A percentile compares a stretch with the other conserved stretches of the same genome.
Evolutionary conservation across 1,140 invertebrate genomes (phyloP).

Genomic region (Bombus consobrinus): DNA sequence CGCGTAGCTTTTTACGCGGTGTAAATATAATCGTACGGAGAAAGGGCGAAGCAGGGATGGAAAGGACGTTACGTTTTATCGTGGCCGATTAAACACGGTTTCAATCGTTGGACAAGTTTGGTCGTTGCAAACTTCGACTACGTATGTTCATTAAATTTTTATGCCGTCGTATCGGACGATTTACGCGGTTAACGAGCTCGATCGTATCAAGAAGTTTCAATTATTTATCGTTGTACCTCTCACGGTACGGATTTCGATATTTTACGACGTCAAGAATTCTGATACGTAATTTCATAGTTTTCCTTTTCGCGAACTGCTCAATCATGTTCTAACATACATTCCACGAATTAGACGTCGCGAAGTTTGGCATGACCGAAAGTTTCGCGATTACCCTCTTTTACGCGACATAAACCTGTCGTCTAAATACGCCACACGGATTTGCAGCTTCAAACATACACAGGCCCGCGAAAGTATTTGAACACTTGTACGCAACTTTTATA

Average conservation of each 20-base stretch:
- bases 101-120: conserved; percentile 1
- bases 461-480: not conserved
- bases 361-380: not conserved
- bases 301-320: not conserved
- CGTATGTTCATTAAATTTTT: conserved; percentile 19
- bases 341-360: not conserved
- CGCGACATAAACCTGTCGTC: not conserved
- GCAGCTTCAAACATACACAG: not conserved
- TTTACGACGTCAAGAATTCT: not conserved
- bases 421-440: not conserved
- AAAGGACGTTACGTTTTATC: conserved; percentile 47
- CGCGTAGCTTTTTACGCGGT: conserved; percentile 22
- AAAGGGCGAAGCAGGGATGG: conserved; percentile 23
- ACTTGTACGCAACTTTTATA: not conserved
- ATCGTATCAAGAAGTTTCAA: no score
- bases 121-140: not conserved
- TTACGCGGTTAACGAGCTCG: not conserved
- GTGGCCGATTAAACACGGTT: conserved; percentile 33
- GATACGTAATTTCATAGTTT: not conserved
- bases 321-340: not conserved
- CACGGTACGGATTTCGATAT: not conserved
- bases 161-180: not conserved
- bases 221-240: not conserved
- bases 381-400: not conserved
- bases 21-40: conserved; percentile 54